Evolutionary conservation across 2,888 invertebrate genomes (phyloP).

Genomic region (Brachyopa scutellaris): DNA sequence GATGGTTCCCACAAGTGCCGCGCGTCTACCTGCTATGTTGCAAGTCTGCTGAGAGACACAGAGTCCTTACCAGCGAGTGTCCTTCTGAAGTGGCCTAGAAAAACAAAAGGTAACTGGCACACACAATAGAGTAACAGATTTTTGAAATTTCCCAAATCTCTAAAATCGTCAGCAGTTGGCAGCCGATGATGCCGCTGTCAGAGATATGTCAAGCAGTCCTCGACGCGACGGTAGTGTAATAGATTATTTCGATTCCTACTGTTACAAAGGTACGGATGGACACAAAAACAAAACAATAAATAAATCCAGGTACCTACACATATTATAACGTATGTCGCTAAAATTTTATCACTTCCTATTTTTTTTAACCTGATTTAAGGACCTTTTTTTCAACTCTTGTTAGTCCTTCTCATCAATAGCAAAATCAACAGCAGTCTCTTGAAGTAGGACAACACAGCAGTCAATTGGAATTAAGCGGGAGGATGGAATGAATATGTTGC

Average conservation of each 20-base stretch:
- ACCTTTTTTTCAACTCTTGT: background rate
- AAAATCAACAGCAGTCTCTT: background rate
- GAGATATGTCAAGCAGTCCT: conserved; percentile 27
- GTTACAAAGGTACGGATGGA: background rate
- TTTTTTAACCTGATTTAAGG: conserved; percentile 47
- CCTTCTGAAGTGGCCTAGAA: conserved; percentile 10
- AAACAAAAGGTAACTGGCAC: conserved; percentile 27
- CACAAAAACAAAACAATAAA: too few relatives aligned
- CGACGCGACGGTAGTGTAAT: conserved; percentile 12
- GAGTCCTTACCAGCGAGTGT: background rate
- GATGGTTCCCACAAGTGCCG: conserved; percentile 33
- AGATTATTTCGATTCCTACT: conserved; percentile 44
- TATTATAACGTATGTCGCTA: conserved; percentile 35
- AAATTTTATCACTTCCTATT: conserved; percentile 62
- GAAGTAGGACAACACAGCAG: conserved; percentile 40
- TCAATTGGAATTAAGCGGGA: conserved; percentile 43
- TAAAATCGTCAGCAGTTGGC: conserved; percentile 45
- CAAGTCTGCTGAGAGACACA: background rate
- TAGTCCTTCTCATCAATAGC: background rate
- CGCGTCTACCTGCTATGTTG: conserved; percentile 37
- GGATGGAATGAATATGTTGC: background rate
- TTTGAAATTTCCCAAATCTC: conserved; percentile 42
- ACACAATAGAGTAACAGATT: conserved; percentile 47
- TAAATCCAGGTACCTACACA: conserved; percentile 38
- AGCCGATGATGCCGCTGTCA: conserved; percentile 39